These are phyloP conservation scores for Temnothorax nylanderi DNA, from an alignment of 1,140 invertebrate species.

Conservation along the genomic window DNA sequence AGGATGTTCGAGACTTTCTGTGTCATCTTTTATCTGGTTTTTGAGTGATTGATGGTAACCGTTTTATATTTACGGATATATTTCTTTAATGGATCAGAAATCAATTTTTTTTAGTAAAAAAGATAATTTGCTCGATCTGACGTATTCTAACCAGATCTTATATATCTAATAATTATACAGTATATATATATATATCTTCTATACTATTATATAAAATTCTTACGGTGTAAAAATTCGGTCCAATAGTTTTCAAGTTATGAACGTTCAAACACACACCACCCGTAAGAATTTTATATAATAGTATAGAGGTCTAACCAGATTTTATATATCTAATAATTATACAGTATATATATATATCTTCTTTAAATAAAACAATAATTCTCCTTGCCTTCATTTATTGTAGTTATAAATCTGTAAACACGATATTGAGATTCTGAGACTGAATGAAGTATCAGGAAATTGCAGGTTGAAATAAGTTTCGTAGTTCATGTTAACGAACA, in stretches of 20 bases:
- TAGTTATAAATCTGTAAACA: neutral
- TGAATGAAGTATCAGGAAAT: neutral
- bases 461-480: neutral
- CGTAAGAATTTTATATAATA: too few relatives aligned
- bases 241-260: too few relatives aligned
- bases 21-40: neutral
- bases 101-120: neutral
- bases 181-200: neutral
- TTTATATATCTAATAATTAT: neutral
- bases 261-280: too few relatives aligned
- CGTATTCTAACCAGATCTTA: neutral
- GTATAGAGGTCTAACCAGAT: too few relatives aligned
- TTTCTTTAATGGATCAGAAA: neutral
- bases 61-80: neutral
- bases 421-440: neutral
- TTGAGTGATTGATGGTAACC: neutral
- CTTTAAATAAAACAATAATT: neutral
- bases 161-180: neutral
- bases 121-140: neutral
- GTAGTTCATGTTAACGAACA: slow-evolving; percentile 11
- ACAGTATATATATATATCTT: neutral
- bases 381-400: neutral
- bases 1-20: neutral
- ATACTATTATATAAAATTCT: too few relatives aligned
- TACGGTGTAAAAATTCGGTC: too few relatives aligned